Conservation (phyloP, 1,140 invertebrate genomes). For the Brachionus sp. region DNA sequence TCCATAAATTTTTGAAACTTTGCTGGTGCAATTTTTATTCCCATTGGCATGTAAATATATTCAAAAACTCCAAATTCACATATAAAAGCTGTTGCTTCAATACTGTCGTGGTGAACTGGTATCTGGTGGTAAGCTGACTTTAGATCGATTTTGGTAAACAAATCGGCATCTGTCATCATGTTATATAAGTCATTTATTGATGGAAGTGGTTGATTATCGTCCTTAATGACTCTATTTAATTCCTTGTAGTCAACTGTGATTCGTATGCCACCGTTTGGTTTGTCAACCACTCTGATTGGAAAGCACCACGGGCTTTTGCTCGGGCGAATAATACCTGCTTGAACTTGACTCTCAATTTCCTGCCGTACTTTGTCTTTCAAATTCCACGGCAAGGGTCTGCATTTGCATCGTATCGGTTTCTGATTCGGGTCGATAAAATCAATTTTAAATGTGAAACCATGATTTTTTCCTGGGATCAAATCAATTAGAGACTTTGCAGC, state of each 20-base stretch:
- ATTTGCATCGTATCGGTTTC: background rate
- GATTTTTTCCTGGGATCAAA: background rate
- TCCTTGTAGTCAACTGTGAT: conserved; percentile 11
- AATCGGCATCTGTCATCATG: conserved; percentile 32
- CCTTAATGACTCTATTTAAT: background rate
- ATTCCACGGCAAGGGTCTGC: background rate
- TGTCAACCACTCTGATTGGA: conserved; percentile 48
- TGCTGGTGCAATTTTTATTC: background rate
- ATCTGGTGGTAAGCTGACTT: background rate
- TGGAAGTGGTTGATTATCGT: background rate
- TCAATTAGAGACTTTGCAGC: background rate
- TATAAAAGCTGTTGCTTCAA: background rate
- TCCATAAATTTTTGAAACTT: background rate
- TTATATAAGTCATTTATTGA: background rate
- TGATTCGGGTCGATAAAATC: background rate
- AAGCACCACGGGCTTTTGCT: conserved; percentile 48
- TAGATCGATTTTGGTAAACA: background rate
- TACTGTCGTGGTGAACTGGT: background rate
- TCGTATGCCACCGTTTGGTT: background rate
- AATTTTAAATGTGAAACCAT: conserved; percentile 11
- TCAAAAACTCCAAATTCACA: background rate
- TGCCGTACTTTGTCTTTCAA: background rate
- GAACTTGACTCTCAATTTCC: background rate
- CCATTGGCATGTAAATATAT: background rate
- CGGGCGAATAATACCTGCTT: conserved; percentile 41